Percentiles rank a stretch among this genome's conserved stretches.
These are phyloP conservation scores for Holcopasites calliopsidis DNA, from an alignment of 1,140 invertebrate genomes.

Conservation along the genomic window DNA sequence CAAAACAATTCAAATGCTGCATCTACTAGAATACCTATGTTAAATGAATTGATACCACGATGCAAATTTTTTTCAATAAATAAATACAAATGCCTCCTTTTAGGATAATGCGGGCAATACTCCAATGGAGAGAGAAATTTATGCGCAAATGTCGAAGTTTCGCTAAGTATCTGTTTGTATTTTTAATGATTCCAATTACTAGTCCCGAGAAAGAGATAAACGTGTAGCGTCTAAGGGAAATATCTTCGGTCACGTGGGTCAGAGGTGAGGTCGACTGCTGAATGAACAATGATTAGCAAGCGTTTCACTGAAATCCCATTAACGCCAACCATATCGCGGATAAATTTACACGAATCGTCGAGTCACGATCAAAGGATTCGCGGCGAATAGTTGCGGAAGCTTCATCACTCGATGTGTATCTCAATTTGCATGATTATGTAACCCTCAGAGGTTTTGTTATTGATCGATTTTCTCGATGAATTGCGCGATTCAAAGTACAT, in stretches of 20 bases:
- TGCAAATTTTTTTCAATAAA: not conserved
- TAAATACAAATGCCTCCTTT: not conserved
- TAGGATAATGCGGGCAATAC: slow-evolving; percentile 18
- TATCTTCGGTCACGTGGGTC: slow-evolving; percentile 29
- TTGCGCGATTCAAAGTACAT: slow-evolving; percentile 14
- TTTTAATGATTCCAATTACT: slow-evolving; percentile 32
- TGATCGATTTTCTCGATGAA: slow-evolving; percentile 43
- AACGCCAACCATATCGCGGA: slow-evolving; percentile 49
- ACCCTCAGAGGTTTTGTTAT: slow-evolving; percentile 38
- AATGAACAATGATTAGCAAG: slow-evolving; percentile 57
- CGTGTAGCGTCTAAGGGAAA: slow-evolving; percentile 27
- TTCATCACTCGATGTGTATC: slow-evolving; percentile 1
- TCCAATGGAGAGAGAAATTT: not conserved
- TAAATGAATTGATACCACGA: not conserved
- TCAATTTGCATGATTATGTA: slow-evolving; percentile 7
- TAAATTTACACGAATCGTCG: slow-evolving; percentile 24
- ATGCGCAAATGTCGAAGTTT: slow-evolving; percentile 2
- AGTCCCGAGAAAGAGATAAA: slow-evolving; percentile 49
- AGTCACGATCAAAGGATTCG: slow-evolving; percentile 50
- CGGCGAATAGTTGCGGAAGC: slow-evolving; percentile 2
- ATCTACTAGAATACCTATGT: not conserved
- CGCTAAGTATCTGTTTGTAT: slow-evolving; percentile 2
- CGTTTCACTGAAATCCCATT: slow-evolving; percentile 50
- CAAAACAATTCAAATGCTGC: not conserved
- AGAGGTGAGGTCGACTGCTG: slow-evolving; percentile 34